Evolutionary conservation across 2,888 invertebrate species (phyloP).

Genomic region (Anodontia alba): DNA sequence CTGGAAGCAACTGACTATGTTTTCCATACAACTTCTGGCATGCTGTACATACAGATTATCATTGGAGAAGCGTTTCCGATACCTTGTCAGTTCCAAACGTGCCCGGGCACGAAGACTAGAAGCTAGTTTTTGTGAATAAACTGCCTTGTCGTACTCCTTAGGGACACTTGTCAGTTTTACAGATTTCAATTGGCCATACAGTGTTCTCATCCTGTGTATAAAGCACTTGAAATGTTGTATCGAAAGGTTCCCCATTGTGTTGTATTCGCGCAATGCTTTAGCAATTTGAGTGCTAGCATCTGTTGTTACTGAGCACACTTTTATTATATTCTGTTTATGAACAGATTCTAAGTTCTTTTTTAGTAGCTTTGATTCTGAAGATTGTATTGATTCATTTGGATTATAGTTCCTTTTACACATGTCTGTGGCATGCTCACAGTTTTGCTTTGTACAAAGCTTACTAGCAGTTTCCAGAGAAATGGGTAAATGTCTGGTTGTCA

Average conservation of each 20-base stretch:
- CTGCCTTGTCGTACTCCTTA: background rate
- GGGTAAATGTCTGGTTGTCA: background rate
- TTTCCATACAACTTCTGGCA: background rate
- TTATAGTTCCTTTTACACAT: slow-evolving; percentile 23
- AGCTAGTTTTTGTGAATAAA: slow-evolving; percentile 14
- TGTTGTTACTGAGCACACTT: slow-evolving; percentile 15
- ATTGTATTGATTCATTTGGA: slow-evolving; percentile 17
- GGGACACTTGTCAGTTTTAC: background rate
- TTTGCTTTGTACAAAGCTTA: slow-evolving; percentile 15
- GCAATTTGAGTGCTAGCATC: slow-evolving; percentile 28
- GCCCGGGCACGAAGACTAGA: background rate
- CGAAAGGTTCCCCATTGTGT: background rate
- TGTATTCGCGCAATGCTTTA: slow-evolving; percentile 10
- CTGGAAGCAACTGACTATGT: slow-evolving; percentile 13
- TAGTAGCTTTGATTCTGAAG: slow-evolving; percentile 1
- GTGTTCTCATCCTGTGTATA: slow-evolving; percentile 22
- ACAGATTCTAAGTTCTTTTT: background rate
- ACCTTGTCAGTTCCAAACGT: slow-evolving; percentile 4
- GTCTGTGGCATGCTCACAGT: slow-evolving; percentile 14
- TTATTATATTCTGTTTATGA: slow-evolving; percentile 3
- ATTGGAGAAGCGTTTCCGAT: background rate
- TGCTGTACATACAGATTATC: background rate
- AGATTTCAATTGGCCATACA: slow-evolving; percentile 7
- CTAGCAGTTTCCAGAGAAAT: background rate
- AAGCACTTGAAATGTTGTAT: slow-evolving; percentile 26